Percentiles rank a stretch among this genome's conserved stretches.
Conservation (phyloP, 2,113 vertebrate genomes). For the Chloroceryle aenea region DNA sequence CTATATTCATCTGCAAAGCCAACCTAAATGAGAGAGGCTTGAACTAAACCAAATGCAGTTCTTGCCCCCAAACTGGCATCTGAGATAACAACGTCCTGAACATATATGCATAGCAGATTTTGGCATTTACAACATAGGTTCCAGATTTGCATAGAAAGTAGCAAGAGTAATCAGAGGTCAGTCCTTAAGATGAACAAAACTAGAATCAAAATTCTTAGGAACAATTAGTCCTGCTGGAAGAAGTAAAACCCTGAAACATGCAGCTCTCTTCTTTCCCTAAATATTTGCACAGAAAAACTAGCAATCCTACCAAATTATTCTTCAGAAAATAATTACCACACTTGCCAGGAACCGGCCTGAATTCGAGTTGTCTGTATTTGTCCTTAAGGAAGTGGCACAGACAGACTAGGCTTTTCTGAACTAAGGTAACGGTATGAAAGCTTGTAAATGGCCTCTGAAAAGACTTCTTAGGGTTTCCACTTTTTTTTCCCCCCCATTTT, state of each 20-base stretch:
- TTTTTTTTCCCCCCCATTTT: background rate
- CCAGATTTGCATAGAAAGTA: background rate
- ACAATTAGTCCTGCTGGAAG: background rate
- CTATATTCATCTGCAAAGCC: background rate
- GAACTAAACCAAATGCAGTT: background rate
- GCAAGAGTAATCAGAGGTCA: background rate
- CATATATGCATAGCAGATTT: background rate
- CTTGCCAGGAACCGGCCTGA: background rate
- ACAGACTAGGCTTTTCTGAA: background rate
- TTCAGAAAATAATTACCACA: background rate
- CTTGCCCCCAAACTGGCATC: background rate
- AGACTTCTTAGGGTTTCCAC: background rate
- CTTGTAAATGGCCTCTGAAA: background rate
- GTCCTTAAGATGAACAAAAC: background rate
- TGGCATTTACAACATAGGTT: background rate
- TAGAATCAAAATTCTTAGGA: background rate
- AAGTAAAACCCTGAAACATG: background rate
- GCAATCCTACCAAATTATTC: background rate
- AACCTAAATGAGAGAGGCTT: background rate
- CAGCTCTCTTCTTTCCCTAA: background rate
- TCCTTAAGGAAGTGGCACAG: background rate
- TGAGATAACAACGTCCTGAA: background rate
- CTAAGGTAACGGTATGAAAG: background rate
- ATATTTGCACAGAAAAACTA: background rate
- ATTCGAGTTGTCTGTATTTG: background rate